Base-by-base conservation (phyloP, 2,888 invertebrate species). In the Leucophenga maculata region DNA sequence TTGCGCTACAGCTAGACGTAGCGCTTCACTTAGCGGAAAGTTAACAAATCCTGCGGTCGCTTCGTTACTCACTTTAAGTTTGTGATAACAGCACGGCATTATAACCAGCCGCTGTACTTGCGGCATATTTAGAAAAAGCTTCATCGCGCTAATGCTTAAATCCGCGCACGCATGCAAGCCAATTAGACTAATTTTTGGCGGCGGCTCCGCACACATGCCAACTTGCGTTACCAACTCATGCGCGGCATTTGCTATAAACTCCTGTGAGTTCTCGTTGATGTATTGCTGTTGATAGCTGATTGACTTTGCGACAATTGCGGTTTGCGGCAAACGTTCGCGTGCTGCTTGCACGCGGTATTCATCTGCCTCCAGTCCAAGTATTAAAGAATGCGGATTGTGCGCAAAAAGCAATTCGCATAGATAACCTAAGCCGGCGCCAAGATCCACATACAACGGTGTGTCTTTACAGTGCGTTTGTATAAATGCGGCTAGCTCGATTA, bases 71-170 rank as follows among this genome's bases (percentile, higher is more conserved):
- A 88, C 69, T 66, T 88, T 81, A 85, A 95, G 90, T 87, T 93
- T 93, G 85, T 95, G 95, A 80, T 95, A 95, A 83, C 95, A 95
- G 81, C 95, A 95, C 3, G 95, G 93, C 90, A 95, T 92, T 14
- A 94, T 89, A 57, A 93, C 90, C 22, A 94, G 84, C 16, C 91
- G 87, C 72, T 89, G 90, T 0, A 92, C 92, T 46, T 88, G 86
- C 8, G 89, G 81, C 85, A 93, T 90, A 78, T 90, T 88, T 52
- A 91, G 81, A 87, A 94, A 95, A 75, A 94, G 87, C 77, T 91
- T 90, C 64, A 94, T 90, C 9, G 93, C 92, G 68, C 91, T 90
- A 22, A 94, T 89, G 52, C 93, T 92, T 69, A 95, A 89, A 89
- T 95, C 94, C 0, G 93, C 95, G 81, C 95, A 95, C 6, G 94